Evolutionary conservation across 1,140 invertebrate genomes (phyloP).

Genomic region (Samia ricini): DNA sequence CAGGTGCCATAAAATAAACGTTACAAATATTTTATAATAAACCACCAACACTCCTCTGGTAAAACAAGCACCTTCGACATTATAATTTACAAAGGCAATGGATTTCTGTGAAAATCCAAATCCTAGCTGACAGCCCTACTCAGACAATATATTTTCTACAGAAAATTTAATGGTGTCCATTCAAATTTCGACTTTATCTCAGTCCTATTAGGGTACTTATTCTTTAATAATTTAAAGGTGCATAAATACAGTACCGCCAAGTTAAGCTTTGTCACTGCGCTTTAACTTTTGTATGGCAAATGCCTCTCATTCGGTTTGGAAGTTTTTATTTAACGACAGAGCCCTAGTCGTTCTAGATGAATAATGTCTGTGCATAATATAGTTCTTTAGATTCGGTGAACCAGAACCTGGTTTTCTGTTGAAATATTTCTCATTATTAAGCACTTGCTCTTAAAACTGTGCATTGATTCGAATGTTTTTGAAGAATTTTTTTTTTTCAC

Average conservation of each 20-base stretch:
- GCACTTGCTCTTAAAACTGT: too few species aligned
- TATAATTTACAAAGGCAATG: neutral
- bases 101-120: neutral
- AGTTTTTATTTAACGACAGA: neutral
- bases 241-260: neutral
- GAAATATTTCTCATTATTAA: too few species aligned
- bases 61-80: neutral
- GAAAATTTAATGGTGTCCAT: neutral
- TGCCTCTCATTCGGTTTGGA: neutral
- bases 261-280: neutral
- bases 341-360: too few species aligned
- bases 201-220: neutral
- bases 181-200: neutral
- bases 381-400: neutral
- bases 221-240: neutral
- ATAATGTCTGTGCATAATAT: neutral
- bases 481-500: too few species aligned
- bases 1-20: too few species aligned
- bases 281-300: neutral
- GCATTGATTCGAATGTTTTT: too few species aligned
- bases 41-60: neutral
- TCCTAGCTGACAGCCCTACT: neutral
- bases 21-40: neutral
- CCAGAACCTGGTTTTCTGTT: too few species aligned
- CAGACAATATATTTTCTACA: neutral